Conservation (phyloP, 2,888 invertebrate species). For the Amphiduros pacificus region DNA sequence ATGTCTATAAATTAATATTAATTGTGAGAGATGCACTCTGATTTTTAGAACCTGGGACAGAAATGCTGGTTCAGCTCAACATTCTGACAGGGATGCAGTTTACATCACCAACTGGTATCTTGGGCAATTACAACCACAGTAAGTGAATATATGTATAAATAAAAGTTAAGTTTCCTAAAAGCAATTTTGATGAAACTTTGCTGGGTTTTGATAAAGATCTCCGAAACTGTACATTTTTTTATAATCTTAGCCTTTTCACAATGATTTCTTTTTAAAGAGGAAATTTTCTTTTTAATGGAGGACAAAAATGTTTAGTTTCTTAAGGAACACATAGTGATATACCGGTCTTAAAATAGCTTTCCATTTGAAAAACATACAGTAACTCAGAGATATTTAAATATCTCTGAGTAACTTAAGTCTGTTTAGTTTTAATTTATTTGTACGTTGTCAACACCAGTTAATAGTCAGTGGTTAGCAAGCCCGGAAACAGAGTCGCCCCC, state of each 20-base stretch:
- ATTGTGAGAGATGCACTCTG: too few species aligned
- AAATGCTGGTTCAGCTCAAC: conserved; percentile 47
- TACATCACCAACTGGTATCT: conserved; percentile 52
- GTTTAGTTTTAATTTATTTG: neutral
- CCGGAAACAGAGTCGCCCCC: conserved; percentile 44
- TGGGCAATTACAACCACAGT: conserved; percentile 53
- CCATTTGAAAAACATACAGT: neutral
- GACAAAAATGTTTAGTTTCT: too few species aligned
- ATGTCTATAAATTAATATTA: too few species aligned
- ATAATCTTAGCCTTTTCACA: neutral
- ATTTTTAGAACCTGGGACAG: conserved; percentile 49
- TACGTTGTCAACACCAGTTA: conserved; percentile 35
- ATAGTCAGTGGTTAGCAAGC: conserved; percentile 48
- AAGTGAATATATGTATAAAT: too few species aligned
- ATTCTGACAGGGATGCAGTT: conserved; percentile 47
- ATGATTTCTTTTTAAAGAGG: too few species aligned
- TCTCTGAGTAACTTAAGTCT: neutral
- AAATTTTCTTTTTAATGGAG: too few species aligned
- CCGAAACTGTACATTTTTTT: neutral
- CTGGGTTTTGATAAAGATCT: too few species aligned
- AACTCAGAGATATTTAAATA: neutral
- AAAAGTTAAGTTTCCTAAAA: too few species aligned
- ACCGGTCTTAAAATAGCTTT: too few species aligned
- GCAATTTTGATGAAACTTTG: too few species aligned
- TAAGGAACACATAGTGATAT: too few species aligned